Evolutionary conservation across 2,113 vertebrate genomes (phyloP), one percentile per base, ranked within the genome.

Genomic region (Pogona vitticeps): DNA sequence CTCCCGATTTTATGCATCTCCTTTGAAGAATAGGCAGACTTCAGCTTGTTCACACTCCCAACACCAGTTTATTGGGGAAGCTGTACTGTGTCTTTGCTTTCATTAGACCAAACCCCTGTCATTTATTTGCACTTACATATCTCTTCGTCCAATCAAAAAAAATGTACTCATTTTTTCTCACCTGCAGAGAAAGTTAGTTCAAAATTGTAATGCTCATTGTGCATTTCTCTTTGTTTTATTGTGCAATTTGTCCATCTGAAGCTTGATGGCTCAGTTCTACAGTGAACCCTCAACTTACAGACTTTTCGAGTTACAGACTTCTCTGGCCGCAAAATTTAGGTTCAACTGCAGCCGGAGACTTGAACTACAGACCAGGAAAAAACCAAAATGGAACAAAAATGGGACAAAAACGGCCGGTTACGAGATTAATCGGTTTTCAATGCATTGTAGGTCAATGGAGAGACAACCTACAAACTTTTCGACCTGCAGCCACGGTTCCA

Each of bases 41-140:
- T 10, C 58, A 58, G 36, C 38, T 38, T 28, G 42, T 72, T 28
- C n/a, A 17, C 12, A 17, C 12, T 18, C 13, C 58, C 1, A 33
- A 67, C 2, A n/a, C 13, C 23, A 84, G 28, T 84, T 46, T 52
- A 18, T 46, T 36, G 42, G 31, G 46, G 56, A 58, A 85, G 70
- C 38, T 33, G 56, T 1, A 56, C 8, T 61, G 2, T 15, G n/a
- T 17, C 33, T 75, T 85, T 56, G 28, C 14, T 75, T 52, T 84
- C 26, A 84, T 23, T 70, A 68, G 31, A 21, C 31, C 65, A 82
- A 52, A 23, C 73, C 5, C n/a, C 23, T 75, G 58, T 2, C 23
- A 73, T 80, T 85, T 85, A 42, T 38, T 75, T 75, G 33, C 26
- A 75, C 14, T 73, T 86, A 63, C 28, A 31, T 6, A 23, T 86